phyloP scores from a whole-genome alignment of 2,888 invertebrate species.

The Drosophila dives region DNA sequence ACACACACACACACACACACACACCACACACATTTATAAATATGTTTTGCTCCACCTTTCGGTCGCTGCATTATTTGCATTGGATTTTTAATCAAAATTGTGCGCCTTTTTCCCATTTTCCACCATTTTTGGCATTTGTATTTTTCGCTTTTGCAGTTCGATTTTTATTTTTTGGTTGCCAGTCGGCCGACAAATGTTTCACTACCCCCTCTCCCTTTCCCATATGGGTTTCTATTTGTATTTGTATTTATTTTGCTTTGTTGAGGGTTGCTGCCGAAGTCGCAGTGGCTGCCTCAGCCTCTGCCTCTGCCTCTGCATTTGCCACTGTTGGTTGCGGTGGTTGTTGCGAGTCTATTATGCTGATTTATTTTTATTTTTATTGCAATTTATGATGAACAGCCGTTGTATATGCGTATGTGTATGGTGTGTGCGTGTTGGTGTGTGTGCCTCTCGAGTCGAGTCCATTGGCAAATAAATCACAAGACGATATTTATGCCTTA shows the following conservation, averaged over 20 bases:
- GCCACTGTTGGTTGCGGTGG: conserved; percentile 47
- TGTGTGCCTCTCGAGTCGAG: conserved; percentile 34
- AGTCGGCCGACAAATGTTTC: conserved; percentile 18
- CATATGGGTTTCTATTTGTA: conserved; percentile 24
- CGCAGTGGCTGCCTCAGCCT: conserved; percentile 1
- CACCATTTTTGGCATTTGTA: conserved; percentile 20
- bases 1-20: background rate
- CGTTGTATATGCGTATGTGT: background rate
- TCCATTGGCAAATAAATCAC: conserved; percentile 69
- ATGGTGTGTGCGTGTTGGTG: conserved; percentile 1
- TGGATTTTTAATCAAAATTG: conserved; percentile 74
- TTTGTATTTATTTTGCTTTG: conserved; percentile 12
- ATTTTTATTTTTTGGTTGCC: conserved; percentile 30
- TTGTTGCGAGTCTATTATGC: conserved; percentile 75
- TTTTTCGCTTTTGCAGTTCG: conserved; percentile 34
- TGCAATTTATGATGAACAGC: conserved; percentile 68
- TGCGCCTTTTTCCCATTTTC: conserved; percentile 29
- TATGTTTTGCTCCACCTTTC: conserved; percentile 2
- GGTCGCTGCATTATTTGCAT: conserved; percentile 67
- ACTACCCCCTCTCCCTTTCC: background rate
- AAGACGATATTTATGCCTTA: conserved; percentile 40
- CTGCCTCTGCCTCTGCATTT: background rate
- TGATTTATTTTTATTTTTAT: conserved; percentile 79
- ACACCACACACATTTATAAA: background rate
- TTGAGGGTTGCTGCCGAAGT: conserved; percentile 57